Conservation (phyloP, 2,888 invertebrate genomes). For the Cataglyphis albicans region DNA sequence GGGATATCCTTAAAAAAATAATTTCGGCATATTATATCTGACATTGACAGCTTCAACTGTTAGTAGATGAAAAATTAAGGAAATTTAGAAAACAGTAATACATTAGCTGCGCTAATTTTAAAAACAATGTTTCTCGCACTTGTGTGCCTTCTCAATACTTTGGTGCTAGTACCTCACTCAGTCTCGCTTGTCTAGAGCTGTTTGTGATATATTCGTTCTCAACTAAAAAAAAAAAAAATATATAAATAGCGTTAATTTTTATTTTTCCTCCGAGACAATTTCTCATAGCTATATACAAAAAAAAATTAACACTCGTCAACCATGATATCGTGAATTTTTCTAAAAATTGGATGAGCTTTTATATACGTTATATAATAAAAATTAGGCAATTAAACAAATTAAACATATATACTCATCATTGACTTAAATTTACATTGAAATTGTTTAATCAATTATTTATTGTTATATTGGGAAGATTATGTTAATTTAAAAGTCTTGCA, state of each 20-base stretch:
- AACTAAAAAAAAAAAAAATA: background rate
- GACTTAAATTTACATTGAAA: slow-evolving; percentile 15
- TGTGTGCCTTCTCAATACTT: no score
- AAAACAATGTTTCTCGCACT: background rate
- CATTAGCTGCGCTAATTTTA: background rate
- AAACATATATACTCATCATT: background rate
- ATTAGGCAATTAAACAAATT: slow-evolving; percentile 1
- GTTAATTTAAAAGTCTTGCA: background rate
- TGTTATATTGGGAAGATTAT: background rate
- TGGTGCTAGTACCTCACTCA: no score
- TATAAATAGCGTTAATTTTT: background rate
- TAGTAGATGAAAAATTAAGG: background rate
- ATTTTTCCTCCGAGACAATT: background rate
- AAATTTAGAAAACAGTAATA: background rate
- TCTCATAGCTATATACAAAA: background rate
- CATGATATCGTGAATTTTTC: background rate
- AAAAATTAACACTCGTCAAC: background rate
- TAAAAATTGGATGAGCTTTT: slow-evolving; percentile 1
- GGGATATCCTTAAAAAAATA: background rate
- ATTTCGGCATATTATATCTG: background rate
- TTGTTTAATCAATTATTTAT: background rate
- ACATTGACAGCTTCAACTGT: background rate
- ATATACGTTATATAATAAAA: background rate
- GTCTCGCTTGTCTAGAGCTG: background rate
- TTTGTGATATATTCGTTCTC: background rate